A percentile compares a stretch with the other conserved stretches of the same genome.
Conservation (phyloP, 1,140 invertebrate species). For the Aporrectodea caliginosa region DNA sequence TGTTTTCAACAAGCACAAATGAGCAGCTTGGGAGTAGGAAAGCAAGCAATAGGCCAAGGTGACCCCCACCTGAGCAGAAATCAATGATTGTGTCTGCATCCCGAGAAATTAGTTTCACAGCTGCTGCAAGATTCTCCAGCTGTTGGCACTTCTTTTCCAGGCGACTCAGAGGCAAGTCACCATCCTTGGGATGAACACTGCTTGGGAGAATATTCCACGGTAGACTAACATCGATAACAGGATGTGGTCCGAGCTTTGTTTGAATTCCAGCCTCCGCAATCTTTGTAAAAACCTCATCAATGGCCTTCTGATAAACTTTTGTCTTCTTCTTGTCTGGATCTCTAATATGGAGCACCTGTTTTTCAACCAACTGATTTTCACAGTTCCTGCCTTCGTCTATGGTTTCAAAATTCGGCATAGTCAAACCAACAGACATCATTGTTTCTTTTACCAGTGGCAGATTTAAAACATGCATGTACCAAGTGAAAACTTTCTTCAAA, state of each 20-base stretch:
- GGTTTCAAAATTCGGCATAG: neutral
- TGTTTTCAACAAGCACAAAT: constrained; percentile 85
- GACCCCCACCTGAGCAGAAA: constrained; percentile 90
- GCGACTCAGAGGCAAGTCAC: constrained; percentile 69
- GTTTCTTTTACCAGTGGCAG: constrained; percentile 8
- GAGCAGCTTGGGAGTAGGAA: constrained; percentile 65
- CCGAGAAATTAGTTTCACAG: constrained; percentile 67
- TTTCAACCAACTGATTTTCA: constrained; percentile 24
- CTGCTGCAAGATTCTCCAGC: constrained; percentile 78
- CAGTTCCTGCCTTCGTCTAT: neutral
- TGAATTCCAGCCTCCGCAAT: neutral
- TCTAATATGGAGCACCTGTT: neutral
- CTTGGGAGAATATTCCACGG: constrained; percentile 66
- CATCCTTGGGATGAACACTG: constrained; percentile 69
- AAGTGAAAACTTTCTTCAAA: constrained; percentile 35
- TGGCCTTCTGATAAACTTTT: constrained; percentile 1
- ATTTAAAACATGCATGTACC: constrained; percentile 15
- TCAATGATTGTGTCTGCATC: constrained; percentile 71
- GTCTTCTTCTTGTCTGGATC: neutral
- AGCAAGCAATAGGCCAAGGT: constrained; percentile 82
- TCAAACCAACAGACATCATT: neutral
- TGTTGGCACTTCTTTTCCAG: constrained; percentile 79
- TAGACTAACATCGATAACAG: constrained; percentile 35
- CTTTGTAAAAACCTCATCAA: neutral
- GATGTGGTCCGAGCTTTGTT: neutral